Evolutionary conservation across 2,888 invertebrate species (phyloP).

Genomic region (Carterocephalus palaemon): DNA sequence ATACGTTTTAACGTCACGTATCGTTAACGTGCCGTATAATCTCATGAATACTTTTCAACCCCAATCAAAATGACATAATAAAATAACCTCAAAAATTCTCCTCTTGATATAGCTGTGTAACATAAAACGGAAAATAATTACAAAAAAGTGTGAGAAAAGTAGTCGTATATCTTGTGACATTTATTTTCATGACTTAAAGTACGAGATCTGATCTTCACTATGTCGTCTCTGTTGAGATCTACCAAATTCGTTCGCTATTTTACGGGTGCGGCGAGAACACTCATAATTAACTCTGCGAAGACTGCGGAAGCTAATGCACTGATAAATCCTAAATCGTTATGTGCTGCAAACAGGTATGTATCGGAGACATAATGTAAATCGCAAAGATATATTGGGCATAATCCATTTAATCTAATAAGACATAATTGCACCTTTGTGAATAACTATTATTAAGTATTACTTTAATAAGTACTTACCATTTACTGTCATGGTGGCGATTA

Average conservation of each 20-base stretch:
- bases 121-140: constrained; percentile 2
- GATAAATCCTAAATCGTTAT: constrained; percentile 59
- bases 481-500: no score
- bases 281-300: constrained; percentile 82
- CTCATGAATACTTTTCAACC: no score
- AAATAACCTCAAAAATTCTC: constrained; percentile 52
- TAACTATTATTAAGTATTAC: no score
- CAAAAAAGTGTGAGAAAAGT: constrained; percentile 6
- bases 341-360: constrained; percentile 63
- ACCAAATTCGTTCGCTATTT: constrained; percentile 87
- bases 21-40: no score
- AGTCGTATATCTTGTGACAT: not conserved
- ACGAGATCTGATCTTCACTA: constrained; percentile 41
- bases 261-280: constrained; percentile 84
- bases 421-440: no score
- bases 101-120: not conserved
- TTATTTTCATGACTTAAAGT: constrained; percentile 24
- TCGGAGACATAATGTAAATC: no score
- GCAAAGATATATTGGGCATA: no score
- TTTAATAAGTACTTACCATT: no score
- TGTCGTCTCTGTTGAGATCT: constrained; percentile 84
- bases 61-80: constrained; percentile 50
- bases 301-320: constrained; percentile 81
- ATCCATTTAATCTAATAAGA: no score
- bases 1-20: constrained; percentile 2